phyloP scores from a whole-genome alignment of 2,797 vertebrate genomes.

The Enteromius anoplus region DNA sequence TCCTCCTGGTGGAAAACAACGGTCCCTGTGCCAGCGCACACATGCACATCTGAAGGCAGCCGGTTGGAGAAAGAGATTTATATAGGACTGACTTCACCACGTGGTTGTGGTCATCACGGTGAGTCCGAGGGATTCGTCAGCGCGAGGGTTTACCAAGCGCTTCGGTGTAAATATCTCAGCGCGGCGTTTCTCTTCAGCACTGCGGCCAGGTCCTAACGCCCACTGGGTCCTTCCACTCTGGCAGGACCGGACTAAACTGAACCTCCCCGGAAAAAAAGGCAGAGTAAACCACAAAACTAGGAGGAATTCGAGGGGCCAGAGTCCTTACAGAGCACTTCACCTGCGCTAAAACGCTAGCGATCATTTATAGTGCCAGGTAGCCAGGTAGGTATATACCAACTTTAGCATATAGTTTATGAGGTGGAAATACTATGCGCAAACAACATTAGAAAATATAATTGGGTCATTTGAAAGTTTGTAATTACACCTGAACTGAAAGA shows the following conservation, averaged over 20 bases:
- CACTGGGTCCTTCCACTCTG: constrained; percentile 14
- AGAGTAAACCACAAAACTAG: not conserved
- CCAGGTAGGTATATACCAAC: too few species aligned
- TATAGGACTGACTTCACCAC: constrained; percentile 79
- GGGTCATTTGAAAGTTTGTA: not conserved
- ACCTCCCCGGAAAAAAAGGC: not conserved
- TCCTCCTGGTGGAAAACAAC: constrained; percentile 65
- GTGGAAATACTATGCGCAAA: not conserved
- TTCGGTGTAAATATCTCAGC: constrained; percentile 65
- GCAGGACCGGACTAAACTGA: not conserved
- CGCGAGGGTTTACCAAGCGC: constrained; percentile 58
- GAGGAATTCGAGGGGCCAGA: not conserved
- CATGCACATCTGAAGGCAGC: constrained; percentile 73
- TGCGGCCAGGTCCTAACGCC: constrained; percentile 74
- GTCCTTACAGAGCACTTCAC: not conserved
- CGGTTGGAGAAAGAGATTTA: constrained; percentile 75
- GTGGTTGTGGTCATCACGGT: constrained; percentile 74
- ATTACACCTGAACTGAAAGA: not conserved
- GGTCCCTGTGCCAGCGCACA: constrained; percentile 78
- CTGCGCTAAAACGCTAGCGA: not conserved
- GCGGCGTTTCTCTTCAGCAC: constrained; percentile 37
- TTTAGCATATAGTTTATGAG: not conserved
- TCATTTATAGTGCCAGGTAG: not conserved
- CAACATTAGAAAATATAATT: not conserved
- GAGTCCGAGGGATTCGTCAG: constrained; percentile 68